Evolutionary conservation across 1,140 invertebrate species (phyloP), one percentile per base, ranked within the genome.

Genomic region (Daktulosphaira vitifoliae): DNA sequence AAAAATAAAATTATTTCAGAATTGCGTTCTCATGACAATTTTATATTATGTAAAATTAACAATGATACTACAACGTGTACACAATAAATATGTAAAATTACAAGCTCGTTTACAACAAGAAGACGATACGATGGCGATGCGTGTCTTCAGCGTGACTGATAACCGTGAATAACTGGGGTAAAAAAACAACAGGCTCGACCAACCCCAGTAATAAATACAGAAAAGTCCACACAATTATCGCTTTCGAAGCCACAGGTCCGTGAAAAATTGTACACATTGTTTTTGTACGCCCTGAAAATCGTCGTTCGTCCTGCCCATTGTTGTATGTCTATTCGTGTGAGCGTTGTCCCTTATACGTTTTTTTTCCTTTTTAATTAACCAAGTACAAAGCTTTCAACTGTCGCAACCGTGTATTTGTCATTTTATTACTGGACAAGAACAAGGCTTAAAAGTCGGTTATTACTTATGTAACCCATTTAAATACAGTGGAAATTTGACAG

Each of bases 231-330:
- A 33, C 56, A 48, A 48, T 48, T 46, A 33, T 46, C 56, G 25
- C 42, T 62, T 48, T 48, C 3, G 9, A 48, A 62, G 56, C 56
- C 56, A 62, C 54, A 29, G 16, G 25, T 33, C 54, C 54, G 25
- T 62, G 54, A 62, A 62, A 62, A 62, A 62, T 62, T 46, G 39
- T 29, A 26, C 5, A 33, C 22, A 46, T 62, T 62, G 39, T 62
- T 44, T 62, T 46, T 22, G 9, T 42, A 25, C 53, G 33, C 22
- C 37, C 23, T 59, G 38, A 9, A 44, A 39, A 54, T 54, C 33
- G 22, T 54, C 23, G 29, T 33, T 33, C 54, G 15, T 62, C 54
- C 39, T 46, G 54, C 8, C 54, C 46, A 44, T 62, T 62, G 42
- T 62, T 3, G 5, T 11, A 33, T 11, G 11, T 6, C 29, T 5